phyloP scores from a whole-genome alignment of 2,888 invertebrate species.

The Marasmarcha lunaedactyla region DNA sequence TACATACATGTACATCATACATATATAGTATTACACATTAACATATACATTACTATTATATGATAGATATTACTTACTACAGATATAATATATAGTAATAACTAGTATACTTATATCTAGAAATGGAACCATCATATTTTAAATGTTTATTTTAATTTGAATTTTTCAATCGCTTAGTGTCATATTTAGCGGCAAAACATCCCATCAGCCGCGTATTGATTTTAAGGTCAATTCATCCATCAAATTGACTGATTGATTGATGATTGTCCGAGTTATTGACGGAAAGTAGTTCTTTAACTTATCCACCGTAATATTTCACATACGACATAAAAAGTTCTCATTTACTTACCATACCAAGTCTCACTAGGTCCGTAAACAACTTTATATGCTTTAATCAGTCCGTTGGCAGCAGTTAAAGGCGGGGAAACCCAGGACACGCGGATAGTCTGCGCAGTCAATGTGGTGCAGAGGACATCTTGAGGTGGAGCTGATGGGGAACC shows the following conservation, averaged over 20 bases:
- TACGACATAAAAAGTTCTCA: no score
- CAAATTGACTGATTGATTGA: slow-evolving; percentile 61
- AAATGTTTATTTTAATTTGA: slow-evolving; percentile 1
- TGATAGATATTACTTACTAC: no score
- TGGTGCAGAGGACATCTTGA: slow-evolving; percentile 91
- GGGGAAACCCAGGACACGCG: slow-evolving; percentile 96
- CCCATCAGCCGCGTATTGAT: slow-evolving; percentile 56
- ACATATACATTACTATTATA: no score
- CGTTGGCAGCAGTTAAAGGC: slow-evolving; percentile 91
- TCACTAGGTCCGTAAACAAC: slow-evolving; percentile 92
- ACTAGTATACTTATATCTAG: no score
- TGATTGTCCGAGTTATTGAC: slow-evolving; percentile 48
- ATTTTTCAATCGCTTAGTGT: slow-evolving; percentile 38
- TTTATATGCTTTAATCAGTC: slow-evolving; percentile 96
- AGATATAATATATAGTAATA: no score
- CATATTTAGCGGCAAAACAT: slow-evolving; percentile 57
- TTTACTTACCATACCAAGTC: slow-evolving; percentile 88
- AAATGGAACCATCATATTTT: slow-evolving; percentile 1
- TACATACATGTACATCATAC: no score
- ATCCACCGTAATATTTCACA: no score
- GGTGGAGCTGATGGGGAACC: slow-evolving; percentile 93
- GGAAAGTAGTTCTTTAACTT: slow-evolving; percentile 62
- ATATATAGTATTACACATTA: no score
- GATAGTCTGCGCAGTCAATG: slow-evolving; percentile 93
- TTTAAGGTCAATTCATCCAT: slow-evolving; percentile 56